These are phyloP conservation scores for Autographa gamma DNA, from an alignment of 2,888 invertebrate species.

Conservation along the genomic window DNA sequence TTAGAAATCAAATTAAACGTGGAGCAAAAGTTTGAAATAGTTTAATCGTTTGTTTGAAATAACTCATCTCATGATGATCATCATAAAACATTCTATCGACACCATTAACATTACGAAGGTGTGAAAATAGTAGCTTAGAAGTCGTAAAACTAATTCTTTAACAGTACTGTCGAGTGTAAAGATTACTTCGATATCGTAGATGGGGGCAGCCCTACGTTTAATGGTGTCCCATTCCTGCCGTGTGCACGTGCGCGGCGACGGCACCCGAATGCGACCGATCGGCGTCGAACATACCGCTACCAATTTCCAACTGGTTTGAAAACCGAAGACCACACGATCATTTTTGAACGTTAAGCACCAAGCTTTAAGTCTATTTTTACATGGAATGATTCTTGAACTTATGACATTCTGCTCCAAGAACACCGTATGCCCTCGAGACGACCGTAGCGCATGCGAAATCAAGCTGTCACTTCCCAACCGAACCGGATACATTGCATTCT, in stretches of 20 bases:
- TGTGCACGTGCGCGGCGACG: constrained; percentile 83
- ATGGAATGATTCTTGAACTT: constrained; percentile 27
- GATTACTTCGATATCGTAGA: constrained; percentile 62
- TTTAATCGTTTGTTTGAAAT: background rate
- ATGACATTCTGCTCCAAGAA: constrained; percentile 46
- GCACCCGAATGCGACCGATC: constrained; percentile 83
- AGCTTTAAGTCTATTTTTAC: constrained; percentile 21
- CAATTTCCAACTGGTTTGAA: constrained; percentile 53
- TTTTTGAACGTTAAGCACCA: background rate
- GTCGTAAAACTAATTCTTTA: constrained; percentile 62
- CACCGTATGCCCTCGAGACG: constrained; percentile 80
- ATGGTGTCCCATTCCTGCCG: constrained; percentile 72
- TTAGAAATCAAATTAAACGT: background rate
- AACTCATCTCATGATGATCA: constrained; percentile 14
- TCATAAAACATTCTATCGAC: constrained; percentile 4
- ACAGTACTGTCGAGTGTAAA: constrained; percentile 50
- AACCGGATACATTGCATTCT: constrained; percentile 66
- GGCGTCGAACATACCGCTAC: constrained; percentile 66
- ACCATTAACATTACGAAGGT: constrained; percentile 45
- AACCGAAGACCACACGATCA: constrained; percentile 18
- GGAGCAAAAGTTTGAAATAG: background rate
- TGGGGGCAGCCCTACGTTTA: constrained; percentile 65
- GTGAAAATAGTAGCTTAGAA: constrained; percentile 57
- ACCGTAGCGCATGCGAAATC: constrained; percentile 83
- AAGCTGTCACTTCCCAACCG: constrained; percentile 58